These are phyloP conservation scores for Stegophylla sp. DNA, from an alignment of 2,888 invertebrate genomes.

Conservation along the genomic window DNA sequence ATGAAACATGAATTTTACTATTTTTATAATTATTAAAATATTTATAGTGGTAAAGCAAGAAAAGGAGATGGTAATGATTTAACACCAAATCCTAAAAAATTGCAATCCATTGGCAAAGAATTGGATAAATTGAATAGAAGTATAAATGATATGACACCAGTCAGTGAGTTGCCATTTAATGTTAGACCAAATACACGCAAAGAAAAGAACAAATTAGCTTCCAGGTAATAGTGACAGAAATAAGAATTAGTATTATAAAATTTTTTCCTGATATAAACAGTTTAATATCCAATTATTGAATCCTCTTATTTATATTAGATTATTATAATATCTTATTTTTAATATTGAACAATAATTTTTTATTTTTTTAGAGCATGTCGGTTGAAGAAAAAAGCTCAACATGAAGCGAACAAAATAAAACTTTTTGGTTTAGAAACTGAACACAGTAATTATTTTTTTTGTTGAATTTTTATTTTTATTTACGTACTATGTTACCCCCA, in stretches of 20 bases:
- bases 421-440: slow-evolving; percentile 90
- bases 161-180: slow-evolving; percentile 89
- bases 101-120: slow-evolving; percentile 89
- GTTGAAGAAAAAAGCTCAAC: slow-evolving; percentile 97
- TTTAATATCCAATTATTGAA: not conserved
- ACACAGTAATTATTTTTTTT: slow-evolving; percentile 77
- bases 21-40: slow-evolving; percentile 39
- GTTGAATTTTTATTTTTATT: not conserved
- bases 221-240: slow-evolving; percentile 68
- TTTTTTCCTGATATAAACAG: slow-evolving; percentile 21
- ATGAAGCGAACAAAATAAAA: slow-evolving; percentile 97
- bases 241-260: too few species aligned
- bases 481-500: too few species aligned
- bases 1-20: slow-evolving; percentile 18
- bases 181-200: slow-evolving; percentile 90
- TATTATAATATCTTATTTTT: not conserved
- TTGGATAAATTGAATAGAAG: slow-evolving; percentile 87
- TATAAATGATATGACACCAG: slow-evolving; percentile 90
- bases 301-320: not conserved
- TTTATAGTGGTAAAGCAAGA: slow-evolving; percentile 81
- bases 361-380: slow-evolving; percentile 84
- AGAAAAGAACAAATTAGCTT: slow-evolving; percentile 97
- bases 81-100: slow-evolving; percentile 91
- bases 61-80: slow-evolving; percentile 98
- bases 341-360: not conserved